Evolutionary conservation across 2,797 vertebrate species (phyloP).

Genomic region (Schizopygopsis malacanthus): DNA sequence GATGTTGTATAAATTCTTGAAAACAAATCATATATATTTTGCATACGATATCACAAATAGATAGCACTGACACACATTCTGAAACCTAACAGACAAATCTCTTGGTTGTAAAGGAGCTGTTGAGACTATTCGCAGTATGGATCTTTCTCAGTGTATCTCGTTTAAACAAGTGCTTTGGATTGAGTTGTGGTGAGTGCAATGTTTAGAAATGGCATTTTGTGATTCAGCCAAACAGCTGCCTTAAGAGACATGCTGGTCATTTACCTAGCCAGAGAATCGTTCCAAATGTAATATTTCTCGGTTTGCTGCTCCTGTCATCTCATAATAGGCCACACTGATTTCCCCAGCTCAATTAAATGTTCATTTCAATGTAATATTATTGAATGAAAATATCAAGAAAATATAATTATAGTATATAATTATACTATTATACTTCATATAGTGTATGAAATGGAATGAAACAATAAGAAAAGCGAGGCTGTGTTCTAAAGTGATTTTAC

Average conservation of each 20-base stretch:
- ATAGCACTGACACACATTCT: background rate
- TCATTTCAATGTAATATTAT: background rate
- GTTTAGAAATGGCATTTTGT: conserved; percentile 29
- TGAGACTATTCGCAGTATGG: background rate
- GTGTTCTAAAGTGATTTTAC: background rate
- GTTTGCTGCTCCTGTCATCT: conserved; percentile 38
- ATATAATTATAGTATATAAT: no score
- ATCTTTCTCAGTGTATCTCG: background rate
- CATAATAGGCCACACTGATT: conserved; percentile 15
- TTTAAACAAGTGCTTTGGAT: conserved; percentile 31
- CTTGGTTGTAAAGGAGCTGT: background rate
- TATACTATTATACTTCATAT: no score
- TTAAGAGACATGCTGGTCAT: conserved; percentile 31
- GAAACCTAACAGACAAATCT: background rate
- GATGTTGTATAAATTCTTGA: conserved; percentile 13
- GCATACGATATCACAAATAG: background rate
- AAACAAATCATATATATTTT: background rate
- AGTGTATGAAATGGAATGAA: background rate
- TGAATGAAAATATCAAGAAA: conserved; percentile 16
- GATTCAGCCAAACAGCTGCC: conserved; percentile 30
- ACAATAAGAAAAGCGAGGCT: background rate
- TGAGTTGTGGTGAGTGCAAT: conserved; percentile 22
- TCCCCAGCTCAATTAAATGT: conserved; percentile 18
- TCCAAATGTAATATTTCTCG: conserved; percentile 36
- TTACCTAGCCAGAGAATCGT: conserved; percentile 26